These are phyloP conservation scores for Orchesellides sinensis DNA, from an alignment of 2,888 invertebrate species.

Conservation along the genomic window DNA sequence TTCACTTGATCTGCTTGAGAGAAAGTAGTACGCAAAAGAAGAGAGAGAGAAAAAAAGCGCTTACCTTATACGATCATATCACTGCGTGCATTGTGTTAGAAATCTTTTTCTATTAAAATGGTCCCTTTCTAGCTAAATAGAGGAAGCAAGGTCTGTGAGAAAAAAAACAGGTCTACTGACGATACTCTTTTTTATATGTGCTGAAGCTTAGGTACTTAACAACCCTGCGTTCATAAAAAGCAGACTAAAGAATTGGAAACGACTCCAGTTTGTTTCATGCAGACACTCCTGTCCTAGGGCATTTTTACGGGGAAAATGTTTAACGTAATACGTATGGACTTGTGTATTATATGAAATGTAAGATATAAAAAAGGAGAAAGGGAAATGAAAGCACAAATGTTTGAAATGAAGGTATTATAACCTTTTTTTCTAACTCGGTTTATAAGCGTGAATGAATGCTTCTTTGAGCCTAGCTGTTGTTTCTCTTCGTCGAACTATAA, in stretches of 20 bases:
- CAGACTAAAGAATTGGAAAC: conserved; percentile 45
- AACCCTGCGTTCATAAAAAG: conserved; percentile 37
- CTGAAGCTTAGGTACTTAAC: conserved; percentile 41
- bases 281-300: conserved; percentile 44
- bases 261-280: conserved; percentile 38
- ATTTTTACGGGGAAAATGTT: conserved; percentile 25
- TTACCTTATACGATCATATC: conserved; percentile 25
- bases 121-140: conserved; percentile 37
- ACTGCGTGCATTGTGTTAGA: conserved; percentile 42
- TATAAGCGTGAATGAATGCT: conserved; percentile 62
- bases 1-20: conserved; percentile 34
- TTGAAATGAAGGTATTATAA: conserved; percentile 56
- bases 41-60: conserved; percentile 5
- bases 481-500: conserved; percentile 31
- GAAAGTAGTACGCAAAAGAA: background rate
- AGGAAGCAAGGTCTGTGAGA: conserved; percentile 1
- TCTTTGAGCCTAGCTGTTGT: conserved; percentile 34
- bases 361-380: background rate
- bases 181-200: conserved; percentile 46
- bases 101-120: conserved; percentile 53
- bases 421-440: conserved; percentile 32
- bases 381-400: conserved; percentile 50
- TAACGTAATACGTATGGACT: background rate
- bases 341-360: background rate
- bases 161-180: conserved; percentile 19